Percentiles rank a stretch among this genome's conserved stretches.
These are phyloP conservation scores for Pteronotus mesoamericanus DNA, from an alignment of 2,797 vertebrate species.

Conservation along the genomic window DNA sequence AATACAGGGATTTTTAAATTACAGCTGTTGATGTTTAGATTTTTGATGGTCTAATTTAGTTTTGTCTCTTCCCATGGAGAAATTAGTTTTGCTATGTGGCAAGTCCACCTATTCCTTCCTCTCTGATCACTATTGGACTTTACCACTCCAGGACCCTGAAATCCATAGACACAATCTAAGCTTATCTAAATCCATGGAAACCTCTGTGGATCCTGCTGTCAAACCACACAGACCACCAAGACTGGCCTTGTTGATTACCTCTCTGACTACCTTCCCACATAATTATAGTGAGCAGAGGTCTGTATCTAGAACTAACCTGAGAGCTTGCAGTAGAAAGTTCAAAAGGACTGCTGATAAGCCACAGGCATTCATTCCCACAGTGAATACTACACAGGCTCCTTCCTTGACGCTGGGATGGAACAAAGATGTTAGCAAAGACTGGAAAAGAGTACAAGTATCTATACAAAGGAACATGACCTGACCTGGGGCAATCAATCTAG, in stretches of 20 bases:
- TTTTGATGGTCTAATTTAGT: background rate
- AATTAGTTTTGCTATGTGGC: background rate
- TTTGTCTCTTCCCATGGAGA: background rate
- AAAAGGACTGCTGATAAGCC: background rate
- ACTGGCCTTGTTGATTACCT: background rate
- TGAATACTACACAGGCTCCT: background rate
- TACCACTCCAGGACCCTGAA: background rate
- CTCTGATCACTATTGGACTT: background rate
- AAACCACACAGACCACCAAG: background rate
- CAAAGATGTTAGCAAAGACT: background rate
- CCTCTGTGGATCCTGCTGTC: background rate
- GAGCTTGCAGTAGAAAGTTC: background rate
- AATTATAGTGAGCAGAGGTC: conserved; percentile 12
- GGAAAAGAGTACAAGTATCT: background rate
- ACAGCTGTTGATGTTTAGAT: background rate
- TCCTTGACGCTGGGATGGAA: background rate
- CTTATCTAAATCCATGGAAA: background rate
- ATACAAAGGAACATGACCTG: background rate
- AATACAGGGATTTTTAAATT: background rate
- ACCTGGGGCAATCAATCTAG: background rate
- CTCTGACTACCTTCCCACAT: background rate
- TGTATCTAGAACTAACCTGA: background rate
- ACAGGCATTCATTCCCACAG: background rate
- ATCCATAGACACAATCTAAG: background rate
- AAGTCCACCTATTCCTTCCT: background rate